phyloP scores from a whole-genome alignment of 2,888 invertebrate species.

The Sialis fuliginosa region DNA sequence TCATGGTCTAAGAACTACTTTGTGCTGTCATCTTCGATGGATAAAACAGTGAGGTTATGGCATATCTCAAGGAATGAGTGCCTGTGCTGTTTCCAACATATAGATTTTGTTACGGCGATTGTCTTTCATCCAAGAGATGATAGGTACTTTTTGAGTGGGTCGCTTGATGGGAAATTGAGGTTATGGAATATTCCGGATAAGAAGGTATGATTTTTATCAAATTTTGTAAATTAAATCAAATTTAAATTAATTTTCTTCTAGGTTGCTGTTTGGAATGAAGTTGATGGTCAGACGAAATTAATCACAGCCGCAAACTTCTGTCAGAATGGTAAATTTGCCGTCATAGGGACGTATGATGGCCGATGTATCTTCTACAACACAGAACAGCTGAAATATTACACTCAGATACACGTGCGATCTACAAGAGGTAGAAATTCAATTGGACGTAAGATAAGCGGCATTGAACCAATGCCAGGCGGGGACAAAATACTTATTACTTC shows the following conservation, averaged over 20 bases:
- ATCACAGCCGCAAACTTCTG: slow-evolving; percentile 97
- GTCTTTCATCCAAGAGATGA: slow-evolving; percentile 92
- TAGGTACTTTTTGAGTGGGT: slow-evolving; percentile 87
- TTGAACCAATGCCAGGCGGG: slow-evolving; percentile 91
- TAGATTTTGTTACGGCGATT: slow-evolving; percentile 97
- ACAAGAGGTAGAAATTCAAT: slow-evolving; percentile 90
- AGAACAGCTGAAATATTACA: slow-evolving; percentile 95
- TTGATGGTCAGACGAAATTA: slow-evolving; percentile 82
- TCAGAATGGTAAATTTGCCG: slow-evolving; percentile 94
- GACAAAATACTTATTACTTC: slow-evolving; percentile 94
- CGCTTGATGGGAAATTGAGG: slow-evolving; percentile 92
- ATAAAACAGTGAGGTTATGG: slow-evolving; percentile 95
- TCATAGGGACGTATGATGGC: slow-evolving; percentile 96
- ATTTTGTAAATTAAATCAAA: not conserved
- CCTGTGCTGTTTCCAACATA: slow-evolving; percentile 96
- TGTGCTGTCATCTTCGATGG: slow-evolving; percentile 94
- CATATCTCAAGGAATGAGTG: slow-evolving; percentile 95
- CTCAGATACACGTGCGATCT: slow-evolving; percentile 90
- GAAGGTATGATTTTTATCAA: slow-evolving; percentile 33
- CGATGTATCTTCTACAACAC: slow-evolving; percentile 96
- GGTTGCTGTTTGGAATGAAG: slow-evolving; percentile 95
- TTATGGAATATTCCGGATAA: slow-evolving; percentile 99
- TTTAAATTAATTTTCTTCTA: slow-evolving; percentile 12
- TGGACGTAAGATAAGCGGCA: slow-evolving; percentile 90
- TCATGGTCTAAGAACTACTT: slow-evolving; percentile 99